Evolutionary conservation across 2,797 vertebrate species (phyloP).

Genomic region (Anisognathus igniventris): DNA sequence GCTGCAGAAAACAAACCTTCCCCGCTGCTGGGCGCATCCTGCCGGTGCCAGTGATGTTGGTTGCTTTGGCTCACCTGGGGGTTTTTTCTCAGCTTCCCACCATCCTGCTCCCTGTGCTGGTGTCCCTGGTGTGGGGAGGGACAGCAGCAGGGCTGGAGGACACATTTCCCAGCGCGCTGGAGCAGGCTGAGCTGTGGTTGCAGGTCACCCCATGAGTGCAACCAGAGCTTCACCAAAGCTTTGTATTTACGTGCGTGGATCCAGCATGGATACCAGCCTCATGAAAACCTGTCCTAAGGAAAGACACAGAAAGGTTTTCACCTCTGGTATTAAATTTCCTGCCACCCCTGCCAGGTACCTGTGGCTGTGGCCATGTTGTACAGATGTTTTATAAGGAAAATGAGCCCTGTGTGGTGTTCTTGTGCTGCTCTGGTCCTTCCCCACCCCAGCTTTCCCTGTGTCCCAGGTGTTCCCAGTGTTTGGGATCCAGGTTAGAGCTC

Average conservation of each 20-base stretch:
- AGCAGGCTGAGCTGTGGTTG: neutral
- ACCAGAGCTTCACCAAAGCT: neutral
- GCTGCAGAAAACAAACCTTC: neutral
- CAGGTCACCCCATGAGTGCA: fast-evolving
- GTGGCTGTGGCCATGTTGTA: neutral
- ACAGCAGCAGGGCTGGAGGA: neutral
- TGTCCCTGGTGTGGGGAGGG: neutral
- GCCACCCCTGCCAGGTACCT: neutral
- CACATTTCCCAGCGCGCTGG: neutral
- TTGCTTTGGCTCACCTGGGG: neutral
- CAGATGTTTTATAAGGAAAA: neutral
- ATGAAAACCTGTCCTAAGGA: neutral
- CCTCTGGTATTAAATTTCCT: neutral
- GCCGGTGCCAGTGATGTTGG: neutral
- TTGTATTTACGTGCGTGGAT: neutral
- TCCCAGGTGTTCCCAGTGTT: neutral
- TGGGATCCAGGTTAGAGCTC: neutral
- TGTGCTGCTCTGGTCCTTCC: neutral
- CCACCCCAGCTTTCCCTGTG: neutral
- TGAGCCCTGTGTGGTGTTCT: neutral
- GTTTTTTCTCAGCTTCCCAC: neutral
- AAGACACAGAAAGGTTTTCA: neutral
- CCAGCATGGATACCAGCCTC: neutral
- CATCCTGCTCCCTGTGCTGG: neutral
- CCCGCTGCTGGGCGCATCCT: fast-evolving